A percentile compares a stretch with the other conserved stretches of the same genome.
Conservation (phyloP, 1,140 invertebrate species). For the Nixonia krombeini region DNA sequence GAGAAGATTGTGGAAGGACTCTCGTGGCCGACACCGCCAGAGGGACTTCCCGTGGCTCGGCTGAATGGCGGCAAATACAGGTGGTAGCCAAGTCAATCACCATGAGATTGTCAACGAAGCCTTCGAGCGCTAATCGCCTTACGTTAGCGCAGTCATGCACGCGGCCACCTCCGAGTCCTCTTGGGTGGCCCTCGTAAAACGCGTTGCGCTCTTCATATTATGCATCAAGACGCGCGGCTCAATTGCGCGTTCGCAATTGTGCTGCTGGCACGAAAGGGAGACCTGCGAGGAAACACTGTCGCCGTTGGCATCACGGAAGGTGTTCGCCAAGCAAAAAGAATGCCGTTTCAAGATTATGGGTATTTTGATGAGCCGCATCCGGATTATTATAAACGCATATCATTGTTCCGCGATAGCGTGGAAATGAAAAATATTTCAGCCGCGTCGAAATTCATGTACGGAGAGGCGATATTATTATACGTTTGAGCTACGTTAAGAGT, state of each 20-base stretch:
- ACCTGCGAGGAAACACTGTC: constrained; percentile 31
- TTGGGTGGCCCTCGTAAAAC: constrained; percentile 45
- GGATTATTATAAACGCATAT: too few relatives aligned
- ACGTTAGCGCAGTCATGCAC: constrained; percentile 44
- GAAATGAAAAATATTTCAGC: too few relatives aligned
- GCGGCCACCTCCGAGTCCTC: constrained; percentile 37
- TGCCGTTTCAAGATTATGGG: constrained; percentile 30
- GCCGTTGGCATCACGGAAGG: constrained; percentile 18
- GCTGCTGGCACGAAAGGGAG: constrained; percentile 36
- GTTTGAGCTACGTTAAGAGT: too few relatives aligned
- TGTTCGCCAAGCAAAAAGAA: constrained; percentile 30
- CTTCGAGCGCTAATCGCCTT: constrained; percentile 47
- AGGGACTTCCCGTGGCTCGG: constrained; percentile 15
- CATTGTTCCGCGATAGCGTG: too few relatives aligned
- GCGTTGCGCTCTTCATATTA: constrained; percentile 44
- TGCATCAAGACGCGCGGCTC: constrained; percentile 41
- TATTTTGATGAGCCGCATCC: constrained; percentile 15
- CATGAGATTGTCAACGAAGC: constrained; percentile 48
- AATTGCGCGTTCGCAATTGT: constrained; percentile 46
- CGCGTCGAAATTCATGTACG: too few relatives aligned
- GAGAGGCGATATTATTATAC: too few relatives aligned
- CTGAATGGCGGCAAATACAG: constrained; percentile 20
- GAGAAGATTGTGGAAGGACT: constrained; percentile 2
- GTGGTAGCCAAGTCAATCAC: constrained; percentile 43
- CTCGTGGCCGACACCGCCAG: constrained; percentile 2